These are phyloP conservation scores for Borostomias antarcticus DNA, from an alignment of 2,797 vertebrate species.

Conservation along the genomic window DNA sequence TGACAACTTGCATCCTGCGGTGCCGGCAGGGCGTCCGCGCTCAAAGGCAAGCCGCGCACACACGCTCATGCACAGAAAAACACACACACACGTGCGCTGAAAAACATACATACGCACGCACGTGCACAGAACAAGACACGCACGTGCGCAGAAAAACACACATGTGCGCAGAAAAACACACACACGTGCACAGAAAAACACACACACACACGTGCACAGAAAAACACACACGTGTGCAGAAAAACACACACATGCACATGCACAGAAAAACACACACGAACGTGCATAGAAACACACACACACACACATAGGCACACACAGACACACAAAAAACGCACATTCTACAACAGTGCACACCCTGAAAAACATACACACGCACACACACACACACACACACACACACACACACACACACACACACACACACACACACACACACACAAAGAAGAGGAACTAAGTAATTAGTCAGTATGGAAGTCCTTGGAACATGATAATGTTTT, in stretches of 20 bases:
- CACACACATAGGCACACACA: conserved; percentile 8
- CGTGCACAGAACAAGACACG: too few relatives aligned
- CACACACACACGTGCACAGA: background rate
- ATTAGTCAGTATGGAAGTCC: conserved; percentile 43
- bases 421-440: background rate
- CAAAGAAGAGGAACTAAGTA: conserved; percentile 41
- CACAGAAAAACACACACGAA: conserved; percentile 32
- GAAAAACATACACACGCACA: background rate
- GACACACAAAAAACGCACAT: too few relatives aligned
- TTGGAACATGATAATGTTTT: conserved; percentile 52
- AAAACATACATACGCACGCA: too few relatives aligned
- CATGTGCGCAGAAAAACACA: too few relatives aligned
- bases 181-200: conserved; percentile 7
- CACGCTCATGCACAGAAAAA: too few relatives aligned
- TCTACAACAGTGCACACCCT: too few relatives aligned
- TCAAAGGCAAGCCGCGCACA: conserved; percentile 57
- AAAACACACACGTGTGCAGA: background rate
- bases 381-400: background rate
- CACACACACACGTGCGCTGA: too few relatives aligned
- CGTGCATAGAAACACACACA: conserved; percentile 17
- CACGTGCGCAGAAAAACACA: too few relatives aligned
- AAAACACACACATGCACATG: background rate
- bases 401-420: background rate
- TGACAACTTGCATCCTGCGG: conserved; percentile 56
- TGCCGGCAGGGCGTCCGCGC: conserved; percentile 56